Evolutionary conservation across 1,140 invertebrate species (phyloP).

Genomic region (Hycleus phaleratus): DNA sequence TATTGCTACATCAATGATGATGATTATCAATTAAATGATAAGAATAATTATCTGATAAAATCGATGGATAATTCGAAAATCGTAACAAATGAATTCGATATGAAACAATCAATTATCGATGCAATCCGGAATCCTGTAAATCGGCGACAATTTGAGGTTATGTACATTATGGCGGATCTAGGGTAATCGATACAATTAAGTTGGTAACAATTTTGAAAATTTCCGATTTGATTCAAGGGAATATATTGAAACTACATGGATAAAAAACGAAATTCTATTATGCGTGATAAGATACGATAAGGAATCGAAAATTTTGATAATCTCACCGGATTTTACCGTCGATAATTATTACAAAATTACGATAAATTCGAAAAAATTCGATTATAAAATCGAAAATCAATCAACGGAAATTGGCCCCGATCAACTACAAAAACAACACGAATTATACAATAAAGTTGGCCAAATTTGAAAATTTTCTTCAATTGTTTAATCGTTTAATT

Average conservation of each 20-base stretch:
- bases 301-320: slow-evolving; percentile 19
- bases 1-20: slow-evolving; percentile 30
- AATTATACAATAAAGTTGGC: slow-evolving; percentile 18
- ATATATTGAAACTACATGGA: slow-evolving; percentile 32
- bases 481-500: background rate
- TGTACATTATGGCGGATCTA: slow-evolving; percentile 35
- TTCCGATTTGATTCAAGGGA: slow-evolving; percentile 22
- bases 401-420: slow-evolving; percentile 10
- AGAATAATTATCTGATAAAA: background rate
- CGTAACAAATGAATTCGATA: background rate
- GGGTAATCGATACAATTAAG: slow-evolving; percentile 20
- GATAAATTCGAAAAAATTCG: slow-evolving; percentile 10
- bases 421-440: slow-evolving; percentile 5
- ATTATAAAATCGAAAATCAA: slow-evolving; percentile 22
- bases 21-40: slow-evolving; percentile 16
- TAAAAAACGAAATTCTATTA: slow-evolving; percentile 30
- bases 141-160: slow-evolving; percentile 15
- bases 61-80: background rate
- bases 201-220: background rate
- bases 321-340: slow-evolving; percentile 35
- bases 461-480: background rate
- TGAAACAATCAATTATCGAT: background rate
- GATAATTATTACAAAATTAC: slow-evolving; percentile 18
- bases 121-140: slow-evolving; percentile 6
- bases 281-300: slow-evolving; percentile 31